phyloP scores from a whole-genome alignment of 2,797 vertebrate species.

The Discoglossus pictus region DNA sequence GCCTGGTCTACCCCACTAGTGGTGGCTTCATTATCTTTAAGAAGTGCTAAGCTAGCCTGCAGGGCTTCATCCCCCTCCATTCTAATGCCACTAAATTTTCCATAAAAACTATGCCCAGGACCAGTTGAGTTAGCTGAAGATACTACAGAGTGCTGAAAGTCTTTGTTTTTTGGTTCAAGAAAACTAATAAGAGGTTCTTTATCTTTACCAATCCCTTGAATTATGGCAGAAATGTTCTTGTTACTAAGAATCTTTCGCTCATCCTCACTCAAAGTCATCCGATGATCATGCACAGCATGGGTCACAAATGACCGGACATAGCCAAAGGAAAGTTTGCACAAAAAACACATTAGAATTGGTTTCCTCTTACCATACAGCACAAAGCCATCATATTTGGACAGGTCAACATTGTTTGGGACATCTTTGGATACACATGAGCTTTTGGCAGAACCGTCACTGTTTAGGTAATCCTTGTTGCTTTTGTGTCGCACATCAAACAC shows the following conservation, averaged over 20 bases:
- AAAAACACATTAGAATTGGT: slow-evolving; percentile 99
- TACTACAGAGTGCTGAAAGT: slow-evolving; percentile 84
- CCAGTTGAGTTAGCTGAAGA: slow-evolving; percentile 89
- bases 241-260: slow-evolving; percentile 95
- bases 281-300: slow-evolving; percentile 97
- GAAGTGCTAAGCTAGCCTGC: slow-evolving; percentile 63
- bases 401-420: slow-evolving; percentile 99
- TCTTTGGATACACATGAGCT: slow-evolving; percentile 99
- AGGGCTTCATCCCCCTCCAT: slow-evolving; percentile 86
- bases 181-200: slow-evolving; percentile 99
- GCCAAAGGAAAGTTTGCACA: slow-evolving; percentile 98
- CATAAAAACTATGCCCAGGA: slow-evolving; percentile 97
- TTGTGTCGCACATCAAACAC: slow-evolving; percentile 99
- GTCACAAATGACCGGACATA: slow-evolving; percentile 97
- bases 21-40: slow-evolving; percentile 72
- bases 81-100: slow-evolving; percentile 97
- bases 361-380: slow-evolving; percentile 98
- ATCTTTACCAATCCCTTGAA: slow-evolving; percentile 99
- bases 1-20: slow-evolving; percentile 63
- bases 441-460: slow-evolving; percentile 99
- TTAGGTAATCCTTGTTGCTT: slow-evolving; percentile 99
- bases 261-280: slow-evolving; percentile 97
- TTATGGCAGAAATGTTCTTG: slow-evolving; percentile 98
- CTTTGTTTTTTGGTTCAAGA: slow-evolving; percentile 99
- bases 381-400: slow-evolving; percentile 98